Conservation (phyloP, 2,113 vertebrate genomes). For the Nycticorax nycticorax region DNA sequence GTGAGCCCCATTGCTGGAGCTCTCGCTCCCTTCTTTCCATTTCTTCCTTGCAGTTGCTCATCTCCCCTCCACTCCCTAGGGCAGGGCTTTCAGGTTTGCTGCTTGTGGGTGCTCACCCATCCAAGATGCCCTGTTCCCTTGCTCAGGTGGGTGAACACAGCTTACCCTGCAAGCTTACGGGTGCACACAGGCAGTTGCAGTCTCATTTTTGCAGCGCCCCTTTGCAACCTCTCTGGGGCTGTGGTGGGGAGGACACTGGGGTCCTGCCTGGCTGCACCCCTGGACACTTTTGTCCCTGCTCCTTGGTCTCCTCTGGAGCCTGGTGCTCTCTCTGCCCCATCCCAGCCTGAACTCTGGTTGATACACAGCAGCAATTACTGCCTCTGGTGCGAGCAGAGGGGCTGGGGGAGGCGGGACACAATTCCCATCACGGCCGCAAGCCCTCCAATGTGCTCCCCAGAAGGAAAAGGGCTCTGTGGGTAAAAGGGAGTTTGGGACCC, state of each 20-base stretch:
- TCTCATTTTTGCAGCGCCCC: neutral
- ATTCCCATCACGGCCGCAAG: neutral
- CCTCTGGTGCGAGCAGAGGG: neutral
- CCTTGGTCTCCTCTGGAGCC: neutral
- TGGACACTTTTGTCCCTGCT: neutral
- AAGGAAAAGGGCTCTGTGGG: neutral
- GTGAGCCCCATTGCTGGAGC: neutral
- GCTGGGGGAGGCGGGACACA: neutral
- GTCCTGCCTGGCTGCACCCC: neutral
- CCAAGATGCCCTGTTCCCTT: neutral
- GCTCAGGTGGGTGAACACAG: rapidly evolving
- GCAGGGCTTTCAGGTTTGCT: neutral
- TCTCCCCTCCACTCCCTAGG: neutral
- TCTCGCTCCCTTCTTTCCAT: neutral
- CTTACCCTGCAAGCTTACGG: neutral
- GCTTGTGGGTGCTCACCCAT: neutral
- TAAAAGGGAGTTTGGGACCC: neutral
- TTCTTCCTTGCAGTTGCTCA: rapidly evolving
- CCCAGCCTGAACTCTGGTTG: neutral
- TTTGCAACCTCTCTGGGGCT: neutral
- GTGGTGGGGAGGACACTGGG: rapidly evolving
- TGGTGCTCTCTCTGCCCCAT: neutral
- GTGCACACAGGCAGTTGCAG: neutral
- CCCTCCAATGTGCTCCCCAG: neutral
- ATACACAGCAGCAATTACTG: neutral